Evolutionary conservation across 2,888 invertebrate genomes (phyloP).

Genomic region (Emesis castigata): DNA sequence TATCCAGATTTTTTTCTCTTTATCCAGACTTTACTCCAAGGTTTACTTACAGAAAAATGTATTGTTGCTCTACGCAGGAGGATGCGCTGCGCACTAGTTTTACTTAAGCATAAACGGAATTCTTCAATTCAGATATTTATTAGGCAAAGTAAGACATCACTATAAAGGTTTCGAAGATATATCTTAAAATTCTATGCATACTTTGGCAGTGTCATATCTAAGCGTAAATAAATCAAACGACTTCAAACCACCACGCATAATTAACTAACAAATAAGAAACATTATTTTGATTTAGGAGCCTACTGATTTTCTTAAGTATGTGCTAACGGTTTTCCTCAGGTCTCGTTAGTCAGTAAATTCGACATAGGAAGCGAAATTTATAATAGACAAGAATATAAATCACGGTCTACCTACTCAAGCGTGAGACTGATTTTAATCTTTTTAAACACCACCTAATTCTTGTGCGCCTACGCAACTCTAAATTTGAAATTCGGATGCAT

Average conservation of each 20-base stretch:
- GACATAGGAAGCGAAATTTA: conserved; percentile 78
- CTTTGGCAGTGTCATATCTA: conserved; percentile 70
- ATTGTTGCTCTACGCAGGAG: too few relatives aligned
- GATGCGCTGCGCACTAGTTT: too few relatives aligned
- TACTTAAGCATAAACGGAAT: too few relatives aligned
- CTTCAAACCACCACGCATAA: conserved; percentile 75
- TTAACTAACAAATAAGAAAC: conserved; percentile 77
- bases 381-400: conserved; percentile 80
- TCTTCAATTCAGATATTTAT: background rate
- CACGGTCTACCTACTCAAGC: conserved; percentile 81
- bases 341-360: conserved; percentile 81
- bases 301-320: conserved; percentile 67
- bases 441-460: conserved; percentile 80
- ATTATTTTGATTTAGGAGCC: conserved; percentile 78
- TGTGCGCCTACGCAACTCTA: conserved; percentile 81
- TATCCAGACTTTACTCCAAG: too few relatives aligned
- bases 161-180: background rate
- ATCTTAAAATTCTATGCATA: background rate
- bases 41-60: too few relatives aligned
- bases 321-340: conserved; percentile 72
- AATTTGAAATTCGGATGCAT: conserved; percentile 78
- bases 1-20: too few relatives aligned
- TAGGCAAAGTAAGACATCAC: background rate
- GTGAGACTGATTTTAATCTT: conserved; percentile 82
- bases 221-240: conserved; percentile 62